Evolutionary conservation across 2,888 invertebrate species (phyloP), one percentile per base, ranked within the genome.

Genomic region (Toxonevra muliebris): DNA sequence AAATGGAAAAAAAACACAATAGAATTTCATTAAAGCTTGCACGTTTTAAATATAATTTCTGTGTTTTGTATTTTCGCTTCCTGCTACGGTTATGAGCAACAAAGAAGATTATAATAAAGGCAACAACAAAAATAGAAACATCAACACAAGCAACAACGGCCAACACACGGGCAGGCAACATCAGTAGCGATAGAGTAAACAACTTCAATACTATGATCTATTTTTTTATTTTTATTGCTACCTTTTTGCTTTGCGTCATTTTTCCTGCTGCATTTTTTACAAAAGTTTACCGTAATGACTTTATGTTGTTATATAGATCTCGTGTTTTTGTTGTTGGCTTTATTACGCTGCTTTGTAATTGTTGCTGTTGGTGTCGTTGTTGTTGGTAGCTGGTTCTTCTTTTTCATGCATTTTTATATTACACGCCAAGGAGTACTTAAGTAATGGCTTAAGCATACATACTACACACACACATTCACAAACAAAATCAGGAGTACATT

Each of bases 351-450:
- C n/a, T n/a, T n/a, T n/a, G n/a, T n/a, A n/a, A n/a, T n/a, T 30
- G 30, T 30, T 30, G 30, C 30, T 20, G 19, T 7, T 58, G 20
- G 60, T 45, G 48, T 60, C 12, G 20, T 58, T 58, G 15, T 12
- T 15, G 42, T 59, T 57, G 41, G 30, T 10, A 12, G 7, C 17
- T 58, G 1, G 42, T 17, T 9, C 41, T 19, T 20, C 30, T 57
- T 57, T 57, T 19, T 15, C 7, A 12, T 8, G 54, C 20, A 17
- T 19, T 17, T 54, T 19, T 9, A 58, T 58, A 43, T 43, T 41
- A 43, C 43, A 58, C 43, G 58, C 58, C 43, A 41, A 58, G 58
- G 43, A 43, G 42, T 43, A 41, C 15, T 41, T 58, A 58, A 43
- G 13, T n/a, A 57, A 57, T 13, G 30, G 11, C 30, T 30, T 1